Evolutionary conservation across 2,888 invertebrate genomes (phyloP), one percentile per base, ranked within the genome.

Genomic region (Agrotis ipsilon): DNA sequence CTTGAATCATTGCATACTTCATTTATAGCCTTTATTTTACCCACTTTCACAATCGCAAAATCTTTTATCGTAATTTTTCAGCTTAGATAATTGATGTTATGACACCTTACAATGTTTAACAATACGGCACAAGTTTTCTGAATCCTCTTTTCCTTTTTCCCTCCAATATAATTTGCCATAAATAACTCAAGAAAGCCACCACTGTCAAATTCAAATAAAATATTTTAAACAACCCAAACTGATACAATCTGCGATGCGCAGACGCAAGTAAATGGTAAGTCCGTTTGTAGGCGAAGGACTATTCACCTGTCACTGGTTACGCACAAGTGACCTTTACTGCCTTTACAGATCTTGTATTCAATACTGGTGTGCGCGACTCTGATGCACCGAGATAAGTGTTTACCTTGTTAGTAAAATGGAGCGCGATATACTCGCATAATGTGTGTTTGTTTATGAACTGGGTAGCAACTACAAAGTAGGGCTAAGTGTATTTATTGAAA

Each of bases 211-310:
- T 11, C 14, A 63, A n/a, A 18, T 54, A 68, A 71, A 80, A 48
- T 68, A 80, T 79, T 61, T 72, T 65, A 3, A 68, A 58, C 39
- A 52, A 67, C 67, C 67, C 67, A 71, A 70, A 74, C 54, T 46
- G 80, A 80, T 80, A 67, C 63, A 60, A 80, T 80, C 78, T 70
- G 51, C 14, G 79, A 54, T 48, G 54, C 72, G 67, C 78, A 48
- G 18, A 52, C 72, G 62, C 78, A 75, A 48, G 76, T 80, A 80
- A 78, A 78, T 75, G 80, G 32, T 65, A 61, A 55, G 51, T 39
- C 52, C 65, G 72, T 80, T 79, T 76, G 76, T 80, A 80, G 79
- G 81, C 79, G 80, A 79, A 79, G 79, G 80, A 80, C 80, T 72
- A 80, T 79, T 76, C 62, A 72, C 80, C 80, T 79, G 79, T 79